Conservation (phyloP, 2,113 vertebrate species). For the Theristicus caerulescens region DNA sequence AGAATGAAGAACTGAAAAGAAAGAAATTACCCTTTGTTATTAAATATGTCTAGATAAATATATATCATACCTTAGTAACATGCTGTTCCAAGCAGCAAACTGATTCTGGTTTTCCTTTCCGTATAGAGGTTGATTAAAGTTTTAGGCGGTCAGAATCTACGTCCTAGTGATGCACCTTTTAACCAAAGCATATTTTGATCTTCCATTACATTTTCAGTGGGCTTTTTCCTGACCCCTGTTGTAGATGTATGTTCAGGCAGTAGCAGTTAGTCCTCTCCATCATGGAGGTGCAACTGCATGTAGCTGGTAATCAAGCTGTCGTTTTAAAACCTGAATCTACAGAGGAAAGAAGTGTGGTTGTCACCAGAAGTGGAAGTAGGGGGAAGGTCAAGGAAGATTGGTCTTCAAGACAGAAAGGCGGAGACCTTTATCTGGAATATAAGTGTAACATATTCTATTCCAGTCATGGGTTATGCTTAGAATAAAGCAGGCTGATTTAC, state of each 20-base stretch:
- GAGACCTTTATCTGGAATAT: not conserved
- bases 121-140: not conserved
- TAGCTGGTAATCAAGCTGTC: not conserved
- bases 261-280: not conserved
- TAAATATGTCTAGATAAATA: not conserved
- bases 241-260: not conserved
- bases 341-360: not conserved
- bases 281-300: not conserved
- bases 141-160: not conserved
- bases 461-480: not conserved
- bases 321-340: not conserved
- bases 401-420: not conserved
- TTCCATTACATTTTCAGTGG: not conserved
- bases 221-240: not conserved
- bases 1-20: not conserved
- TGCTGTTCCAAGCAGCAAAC: not conserved
- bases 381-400: not conserved
- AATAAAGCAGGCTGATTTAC: not conserved
- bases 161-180: not conserved
- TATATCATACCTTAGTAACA: not conserved
- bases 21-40: not conserved
- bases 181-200: not conserved
- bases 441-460: not conserved
- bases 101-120: not conserved
- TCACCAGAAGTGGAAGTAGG: not conserved